These are phyloP conservation scores for Colaptes auratus DNA, from an alignment of 2,113 vertebrate species.

Conservation along the genomic window DNA sequence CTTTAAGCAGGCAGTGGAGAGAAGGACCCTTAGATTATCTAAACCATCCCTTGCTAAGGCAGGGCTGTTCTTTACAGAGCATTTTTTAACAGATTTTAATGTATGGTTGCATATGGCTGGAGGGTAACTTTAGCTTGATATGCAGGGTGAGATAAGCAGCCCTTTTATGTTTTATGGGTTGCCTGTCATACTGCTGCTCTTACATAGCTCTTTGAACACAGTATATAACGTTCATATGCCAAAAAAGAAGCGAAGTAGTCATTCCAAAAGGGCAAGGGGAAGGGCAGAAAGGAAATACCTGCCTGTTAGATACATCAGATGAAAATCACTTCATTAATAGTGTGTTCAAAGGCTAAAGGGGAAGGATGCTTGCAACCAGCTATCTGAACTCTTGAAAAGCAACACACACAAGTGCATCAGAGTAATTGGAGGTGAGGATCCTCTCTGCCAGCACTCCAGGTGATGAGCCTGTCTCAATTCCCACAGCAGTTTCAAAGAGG, in stretches of 20 bases:
- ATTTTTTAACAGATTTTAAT: constrained; percentile 40
- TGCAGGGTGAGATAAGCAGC: constrained; percentile 26
- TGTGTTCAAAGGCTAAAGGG: constrained; percentile 19
- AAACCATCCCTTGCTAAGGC: neutral
- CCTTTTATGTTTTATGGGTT: constrained; percentile 67
- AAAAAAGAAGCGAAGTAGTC: constrained; percentile 56
- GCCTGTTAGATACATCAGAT: constrained; percentile 46
- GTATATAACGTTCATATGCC: constrained; percentile 35
- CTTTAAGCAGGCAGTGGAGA: neutral
- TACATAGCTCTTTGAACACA: constrained; percentile 51
- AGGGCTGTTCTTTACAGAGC: neutral
- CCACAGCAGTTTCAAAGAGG: neutral
- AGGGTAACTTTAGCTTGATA: constrained; percentile 39
- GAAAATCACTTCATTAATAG: constrained; percentile 44
- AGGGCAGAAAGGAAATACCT: constrained; percentile 68
- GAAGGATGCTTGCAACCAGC: constrained; percentile 27
- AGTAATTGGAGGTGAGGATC: neutral
- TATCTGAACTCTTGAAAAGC: constrained; percentile 1
- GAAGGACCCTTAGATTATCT: neutral
- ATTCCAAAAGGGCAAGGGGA: constrained; percentile 53
- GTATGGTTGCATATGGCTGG: constrained; percentile 54
- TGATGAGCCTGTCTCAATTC: neutral
- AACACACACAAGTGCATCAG: neutral
- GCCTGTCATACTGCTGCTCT: constrained; percentile 54
- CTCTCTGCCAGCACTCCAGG: neutral